phyloP scores from a whole-genome alignment of 1,140 invertebrate genomes.

The Druon quercuslanigerum region DNA sequence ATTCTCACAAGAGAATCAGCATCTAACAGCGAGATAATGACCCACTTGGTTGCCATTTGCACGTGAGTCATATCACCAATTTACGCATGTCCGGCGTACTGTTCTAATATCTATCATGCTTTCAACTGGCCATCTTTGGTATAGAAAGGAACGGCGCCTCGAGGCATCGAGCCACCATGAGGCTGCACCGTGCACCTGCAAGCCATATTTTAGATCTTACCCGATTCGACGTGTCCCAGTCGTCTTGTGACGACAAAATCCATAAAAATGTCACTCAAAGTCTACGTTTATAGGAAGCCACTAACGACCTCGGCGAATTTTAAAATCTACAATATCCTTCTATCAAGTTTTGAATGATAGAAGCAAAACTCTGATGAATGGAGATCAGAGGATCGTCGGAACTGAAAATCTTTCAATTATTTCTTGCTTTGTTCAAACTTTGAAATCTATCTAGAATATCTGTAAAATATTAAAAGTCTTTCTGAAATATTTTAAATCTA shows the following conservation, averaged over 20 bases:
- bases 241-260: constrained; percentile 9
- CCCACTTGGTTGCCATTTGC: constrained; percentile 68
- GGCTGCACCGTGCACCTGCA: constrained; percentile 24
- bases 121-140: constrained; percentile 46
- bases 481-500: too few species aligned
- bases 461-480: too few species aligned
- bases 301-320: too few species aligned
- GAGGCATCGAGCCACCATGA: constrained; percentile 41
- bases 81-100: constrained; percentile 59
- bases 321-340: too few species aligned
- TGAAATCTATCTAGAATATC: too few species aligned
- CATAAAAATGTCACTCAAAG: too few species aligned
- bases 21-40: constrained; percentile 60
- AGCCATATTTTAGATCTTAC: constrained; percentile 36
- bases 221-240: neutral
- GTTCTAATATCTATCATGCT: constrained; percentile 53
- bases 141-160: constrained; percentile 47
- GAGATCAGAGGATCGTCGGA: too few species aligned
- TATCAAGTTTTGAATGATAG: too few species aligned
- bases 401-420: too few species aligned
- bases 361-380: too few species aligned
- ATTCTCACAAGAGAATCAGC: constrained; percentile 45
- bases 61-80: constrained; percentile 64
- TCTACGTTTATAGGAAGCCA: too few species aligned
- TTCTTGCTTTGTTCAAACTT: too few species aligned